Percentiles rank a stretch among this genome's conserved stretches.
phyloP scores from a whole-genome alignment of 2,888 invertebrate species.

The Drosophila infuscata region DNA sequence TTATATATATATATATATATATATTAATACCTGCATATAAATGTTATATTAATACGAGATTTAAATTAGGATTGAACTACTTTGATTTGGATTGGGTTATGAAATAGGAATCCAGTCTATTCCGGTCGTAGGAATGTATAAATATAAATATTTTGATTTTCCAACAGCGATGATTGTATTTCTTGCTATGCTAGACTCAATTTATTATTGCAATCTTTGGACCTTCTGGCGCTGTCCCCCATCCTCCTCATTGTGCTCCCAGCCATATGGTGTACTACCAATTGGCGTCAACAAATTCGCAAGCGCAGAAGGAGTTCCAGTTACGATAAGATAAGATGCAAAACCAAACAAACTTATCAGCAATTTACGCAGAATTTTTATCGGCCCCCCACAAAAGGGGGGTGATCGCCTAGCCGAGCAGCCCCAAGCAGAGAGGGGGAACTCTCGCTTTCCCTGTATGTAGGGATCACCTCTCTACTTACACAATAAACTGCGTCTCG shows the following conservation, averaged over 20 bases:
- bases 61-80: not conserved
- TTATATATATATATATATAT: not conserved
- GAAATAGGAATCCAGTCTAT: not conserved
- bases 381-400: not conserved
- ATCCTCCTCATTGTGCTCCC: not conserved
- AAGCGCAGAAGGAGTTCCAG: constrained; percentile 27
- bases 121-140: not conserved
- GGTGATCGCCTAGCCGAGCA: not conserved
- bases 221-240: constrained; percentile 19
- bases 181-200: not conserved
- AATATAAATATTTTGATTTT: not conserved
- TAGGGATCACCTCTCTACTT: constrained; percentile 64
- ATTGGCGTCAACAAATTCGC: constrained; percentile 56
- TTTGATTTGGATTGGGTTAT: not conserved
- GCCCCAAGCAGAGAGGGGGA: not conserved
- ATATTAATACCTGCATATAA: not conserved
- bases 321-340: constrained; percentile 66
- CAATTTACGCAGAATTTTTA: constrained; percentile 63
- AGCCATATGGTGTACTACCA: constrained; percentile 39
- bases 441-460: not conserved
- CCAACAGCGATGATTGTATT: not conserved
- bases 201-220: constrained; percentile 9
- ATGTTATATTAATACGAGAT: not conserved
- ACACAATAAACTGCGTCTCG: constrained; percentile 84
- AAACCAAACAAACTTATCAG: constrained; percentile 71